phyloP scores from a whole-genome alignment of 2,888 invertebrate genomes.

The Cacoxenus indagator region DNA sequence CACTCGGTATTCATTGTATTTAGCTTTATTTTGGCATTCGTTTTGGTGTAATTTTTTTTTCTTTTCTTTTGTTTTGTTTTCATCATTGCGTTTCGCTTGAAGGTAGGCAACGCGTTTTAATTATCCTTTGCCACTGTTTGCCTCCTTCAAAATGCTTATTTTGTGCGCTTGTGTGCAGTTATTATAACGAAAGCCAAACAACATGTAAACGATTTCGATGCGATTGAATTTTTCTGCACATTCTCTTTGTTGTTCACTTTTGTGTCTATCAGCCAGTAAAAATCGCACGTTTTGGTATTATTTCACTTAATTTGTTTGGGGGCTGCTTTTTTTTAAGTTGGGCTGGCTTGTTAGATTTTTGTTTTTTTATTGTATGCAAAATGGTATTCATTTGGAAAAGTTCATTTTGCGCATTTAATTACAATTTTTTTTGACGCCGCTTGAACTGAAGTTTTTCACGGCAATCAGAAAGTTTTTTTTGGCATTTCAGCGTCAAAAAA shows the following conservation, averaged over 20 bases:
- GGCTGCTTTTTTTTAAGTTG: slow-evolving; percentile 4
- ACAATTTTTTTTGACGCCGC: neutral
- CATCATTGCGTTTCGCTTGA: slow-evolving; percentile 2
- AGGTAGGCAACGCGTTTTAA: slow-evolving; percentile 18
- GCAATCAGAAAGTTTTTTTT: neutral
- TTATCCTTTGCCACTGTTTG: slow-evolving; percentile 9
- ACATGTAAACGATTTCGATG: neutral
- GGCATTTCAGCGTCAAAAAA: neutral
- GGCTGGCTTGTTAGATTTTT: neutral
- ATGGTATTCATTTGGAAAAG: slow-evolving; percentile 3
- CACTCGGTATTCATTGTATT: slow-evolving; percentile 6
- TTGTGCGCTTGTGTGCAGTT: neutral
- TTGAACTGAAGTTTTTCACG: neutral
- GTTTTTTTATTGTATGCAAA: slow-evolving; percentile 5
- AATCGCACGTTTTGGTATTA: neutral
- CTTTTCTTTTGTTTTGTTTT: slow-evolving; percentile 8
- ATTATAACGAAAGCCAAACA: neutral
- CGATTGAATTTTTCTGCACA: slow-evolving; percentile 9
- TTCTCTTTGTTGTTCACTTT: slow-evolving; percentile 3
- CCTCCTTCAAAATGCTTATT: neutral
- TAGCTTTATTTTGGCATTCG: neutral
- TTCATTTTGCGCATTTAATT: slow-evolving; percentile 5
- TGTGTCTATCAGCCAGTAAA: neutral
- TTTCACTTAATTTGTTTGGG: slow-evolving; percentile 13
- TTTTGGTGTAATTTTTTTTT: slow-evolving; percentile 11